Conservation (phyloP, 2,113 vertebrate genomes). For the Podarcis raffonei region DNA sequence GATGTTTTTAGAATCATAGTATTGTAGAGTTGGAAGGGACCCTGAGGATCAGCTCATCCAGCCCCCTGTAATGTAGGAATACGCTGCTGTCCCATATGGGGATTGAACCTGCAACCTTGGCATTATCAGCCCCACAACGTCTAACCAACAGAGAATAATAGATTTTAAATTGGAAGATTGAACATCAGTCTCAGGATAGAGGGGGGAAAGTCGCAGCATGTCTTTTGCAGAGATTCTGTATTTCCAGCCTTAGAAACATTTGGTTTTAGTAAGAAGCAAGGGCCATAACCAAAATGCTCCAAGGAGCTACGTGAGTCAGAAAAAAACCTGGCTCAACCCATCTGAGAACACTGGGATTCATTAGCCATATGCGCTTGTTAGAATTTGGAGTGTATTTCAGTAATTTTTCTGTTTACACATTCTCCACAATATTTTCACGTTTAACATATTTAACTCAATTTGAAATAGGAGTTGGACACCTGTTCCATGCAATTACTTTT, state of each 20-base stretch:
- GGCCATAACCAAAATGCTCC: conserved; percentile 9
- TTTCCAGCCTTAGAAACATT: not conserved
- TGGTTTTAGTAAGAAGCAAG: not conserved
- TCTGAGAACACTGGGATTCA: not conserved
- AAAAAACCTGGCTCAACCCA: no score
- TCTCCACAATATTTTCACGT: not conserved
- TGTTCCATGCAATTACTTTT: not conserved
- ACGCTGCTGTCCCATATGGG: no score
- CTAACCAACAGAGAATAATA: not conserved
- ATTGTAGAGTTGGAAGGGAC: no score
- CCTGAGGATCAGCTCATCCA: no score
- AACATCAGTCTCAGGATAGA: accelerated
- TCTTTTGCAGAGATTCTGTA: not conserved
- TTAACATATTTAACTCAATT: not conserved
- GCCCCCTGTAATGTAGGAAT: no score
- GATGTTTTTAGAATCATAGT: no score
- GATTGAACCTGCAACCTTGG: no score
- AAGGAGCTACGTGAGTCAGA: not conserved
- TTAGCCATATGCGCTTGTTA: not conserved
- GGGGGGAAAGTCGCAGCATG: not conserved
- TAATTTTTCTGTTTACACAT: not conserved
- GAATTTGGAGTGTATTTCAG: not conserved
- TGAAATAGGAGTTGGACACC: not conserved
- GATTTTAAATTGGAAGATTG: accelerated
- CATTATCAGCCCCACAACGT: no score